A percentile compares a stretch with the other conserved stretches of the same genome.
These are phyloP conservation scores for Helicoverpa armigera DNA, from an alignment of 1,140 invertebrate genomes.

Conservation along the genomic window DNA sequence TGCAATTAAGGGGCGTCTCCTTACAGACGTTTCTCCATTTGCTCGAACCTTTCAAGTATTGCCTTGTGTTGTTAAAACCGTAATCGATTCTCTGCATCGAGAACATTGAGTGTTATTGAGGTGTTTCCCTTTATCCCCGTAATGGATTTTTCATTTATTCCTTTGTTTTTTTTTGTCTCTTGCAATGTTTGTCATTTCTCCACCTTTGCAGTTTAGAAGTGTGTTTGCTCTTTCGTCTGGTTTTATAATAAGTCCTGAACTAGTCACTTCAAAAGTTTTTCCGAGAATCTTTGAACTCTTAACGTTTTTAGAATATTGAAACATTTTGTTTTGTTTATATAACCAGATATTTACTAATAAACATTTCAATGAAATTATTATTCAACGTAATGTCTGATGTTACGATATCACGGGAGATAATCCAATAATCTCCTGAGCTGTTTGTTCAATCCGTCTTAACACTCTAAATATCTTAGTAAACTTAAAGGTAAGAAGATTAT, in stretches of 20 bases:
- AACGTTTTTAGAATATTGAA: not conserved
- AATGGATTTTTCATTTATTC: conserved; percentile 48
- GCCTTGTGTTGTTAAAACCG: conserved; percentile 33
- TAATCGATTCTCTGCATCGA: conserved; percentile 45
- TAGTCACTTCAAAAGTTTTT: not conserved
- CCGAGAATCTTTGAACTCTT: not conserved
- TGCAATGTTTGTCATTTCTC: conserved; percentile 35
- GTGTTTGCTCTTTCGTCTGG: conserved; percentile 30
- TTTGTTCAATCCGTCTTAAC: too few species aligned
- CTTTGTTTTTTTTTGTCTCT: conserved; percentile 34
- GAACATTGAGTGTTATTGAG: conserved; percentile 46
- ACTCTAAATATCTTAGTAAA: too few species aligned
- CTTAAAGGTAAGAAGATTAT: too few species aligned
- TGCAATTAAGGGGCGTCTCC: conserved; percentile 31
- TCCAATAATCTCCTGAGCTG: too few species aligned
- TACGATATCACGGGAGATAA: too few species aligned
- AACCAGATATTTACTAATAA: too few species aligned
- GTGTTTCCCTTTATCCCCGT: conserved; percentile 42
- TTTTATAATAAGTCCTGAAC: conserved; percentile 24
- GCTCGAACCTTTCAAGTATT: conserved; percentile 37
- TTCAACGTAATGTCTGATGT: too few species aligned
- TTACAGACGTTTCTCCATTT: conserved; percentile 38
- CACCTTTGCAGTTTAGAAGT: conserved; percentile 34
- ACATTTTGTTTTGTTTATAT: not conserved
- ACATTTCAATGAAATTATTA: too few species aligned